Evolutionary conservation across 64 coral and sea anemone genomes (phyloP).

Genomic region (Dendronephthya gigantea): DNA sequence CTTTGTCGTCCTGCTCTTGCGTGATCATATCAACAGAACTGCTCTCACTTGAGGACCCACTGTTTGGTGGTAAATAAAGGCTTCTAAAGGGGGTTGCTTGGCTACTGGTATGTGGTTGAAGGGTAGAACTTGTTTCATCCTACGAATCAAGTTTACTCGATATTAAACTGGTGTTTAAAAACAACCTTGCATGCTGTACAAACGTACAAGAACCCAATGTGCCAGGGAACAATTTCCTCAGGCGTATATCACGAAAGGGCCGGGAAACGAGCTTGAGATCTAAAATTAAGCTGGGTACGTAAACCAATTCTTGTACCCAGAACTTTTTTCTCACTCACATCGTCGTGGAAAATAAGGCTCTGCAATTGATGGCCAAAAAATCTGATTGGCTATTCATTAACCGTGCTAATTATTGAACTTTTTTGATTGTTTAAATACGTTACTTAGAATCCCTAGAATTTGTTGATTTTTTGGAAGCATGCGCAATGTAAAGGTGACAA

Average conservation of each 20-base stretch:
- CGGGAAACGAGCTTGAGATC: neutral
- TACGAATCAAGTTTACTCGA: neutral
- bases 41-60: neutral
- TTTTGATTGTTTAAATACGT: neutral
- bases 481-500: neutral
- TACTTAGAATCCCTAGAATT: neutral
- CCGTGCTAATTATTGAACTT: neutral
- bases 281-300: neutral
- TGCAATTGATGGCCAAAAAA: neutral
- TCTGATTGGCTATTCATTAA: neutral
- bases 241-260: neutral
- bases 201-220: neutral
- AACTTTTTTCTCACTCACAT: neutral
- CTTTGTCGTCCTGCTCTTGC: neutral
- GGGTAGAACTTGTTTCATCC: neutral
- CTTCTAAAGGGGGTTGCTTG: slow-evolving; percentile 11
- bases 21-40: neutral
- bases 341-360: neutral
- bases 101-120: slow-evolving; percentile 5
- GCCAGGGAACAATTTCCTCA: neutral
- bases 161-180: slow-evolving; percentile 7
- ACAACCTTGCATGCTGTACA: neutral
- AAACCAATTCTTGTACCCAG: neutral
- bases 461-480: neutral
- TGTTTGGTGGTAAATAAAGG: slow-evolving; percentile 16